Base-by-base conservation (phyloP, 2,888 invertebrate genomes). In the Apomyelois bistriatella region DNA sequence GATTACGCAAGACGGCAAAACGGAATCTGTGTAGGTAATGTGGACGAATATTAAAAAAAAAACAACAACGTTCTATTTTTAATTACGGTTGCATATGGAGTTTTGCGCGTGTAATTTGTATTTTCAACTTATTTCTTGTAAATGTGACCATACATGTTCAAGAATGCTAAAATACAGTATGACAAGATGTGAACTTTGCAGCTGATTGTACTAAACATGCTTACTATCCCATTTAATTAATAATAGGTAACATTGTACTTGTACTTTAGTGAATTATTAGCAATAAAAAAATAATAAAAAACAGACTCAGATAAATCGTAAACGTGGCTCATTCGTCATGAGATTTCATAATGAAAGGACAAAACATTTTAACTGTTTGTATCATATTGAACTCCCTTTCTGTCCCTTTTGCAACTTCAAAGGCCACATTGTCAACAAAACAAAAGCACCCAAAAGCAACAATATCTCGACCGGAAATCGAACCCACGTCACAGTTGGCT, bases 11-110 rank as follows among this genome's bases (percentile, higher is more conserved):
- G 13, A 46, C 32, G 32, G 32, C 42, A 43, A 17, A 36, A 48
- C 49, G 37, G 48, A 38, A 50, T 52, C 48, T 36, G 36, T 22
- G 22, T 22, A 22, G 1, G 48, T 48, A 55, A 55, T 47, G 38
- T 32, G 40, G 47, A 30, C 43, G 43, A 43, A 43, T 43, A 43
- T 43, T 43, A 43, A 43, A 43, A 43, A 43, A 43, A 28, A 13
- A 22, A 28, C 7, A 36, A 13, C 6, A 38, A 43, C 30, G 41
- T 41, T 41, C 6, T 41, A 12, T 43, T 43, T 43, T 43, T 30
- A 43, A 43, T 43, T 43, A 30, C 43, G 9, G 43, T 13, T 43
- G 43, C 42, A 28, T 43, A 13, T 12, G 12, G 22, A 22, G 22
- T 22, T 22, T 22, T n/a, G n/a, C 22, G 22, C 22, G 22, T 22